Evolutionary conservation across 1,140 invertebrate genomes (phyloP).

Genomic region (Galleria mellonella): DNA sequence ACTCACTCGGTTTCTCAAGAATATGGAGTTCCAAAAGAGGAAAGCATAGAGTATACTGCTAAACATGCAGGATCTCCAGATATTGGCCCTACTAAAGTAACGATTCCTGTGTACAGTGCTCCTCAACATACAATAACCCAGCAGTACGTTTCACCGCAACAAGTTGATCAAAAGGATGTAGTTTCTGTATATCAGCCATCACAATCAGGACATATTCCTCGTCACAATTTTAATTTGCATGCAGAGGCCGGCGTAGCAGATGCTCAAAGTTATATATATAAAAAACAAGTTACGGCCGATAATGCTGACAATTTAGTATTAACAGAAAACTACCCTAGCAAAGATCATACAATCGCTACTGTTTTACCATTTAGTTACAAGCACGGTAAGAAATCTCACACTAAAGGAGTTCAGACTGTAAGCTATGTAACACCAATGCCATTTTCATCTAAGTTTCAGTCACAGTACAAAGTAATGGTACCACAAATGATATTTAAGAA

Average conservation of each 20-base stretch:
- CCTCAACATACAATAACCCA: neutral
- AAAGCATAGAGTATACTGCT: conserved; percentile 13
- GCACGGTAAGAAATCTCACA: conserved; percentile 18
- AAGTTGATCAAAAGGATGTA: conserved; percentile 24
- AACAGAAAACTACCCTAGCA: conserved; percentile 56
- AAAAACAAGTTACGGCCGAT: conserved; percentile 27
- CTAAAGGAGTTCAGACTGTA: conserved; percentile 36
- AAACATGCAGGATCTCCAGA: conserved; percentile 10
- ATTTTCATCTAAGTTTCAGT: conserved; percentile 46
- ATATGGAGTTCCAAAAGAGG: conserved; percentile 14
- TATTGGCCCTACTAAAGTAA: conserved; percentile 7
- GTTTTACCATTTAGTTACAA: conserved; percentile 45
- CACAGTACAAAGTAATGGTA: conserved; percentile 53
- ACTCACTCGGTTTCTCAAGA: conserved; percentile 2
- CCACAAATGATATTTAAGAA: conserved; percentile 47
- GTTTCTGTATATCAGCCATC: conserved; percentile 28
- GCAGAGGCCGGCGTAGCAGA: conserved; percentile 14
- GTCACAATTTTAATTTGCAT: conserved; percentile 26
- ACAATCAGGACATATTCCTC: conserved; percentile 24
- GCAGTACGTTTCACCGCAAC: conserved; percentile 9
- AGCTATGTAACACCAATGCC: conserved; percentile 60
- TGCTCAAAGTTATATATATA: conserved; percentile 35
- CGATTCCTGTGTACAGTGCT: neutral
- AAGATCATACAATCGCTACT: conserved; percentile 60
- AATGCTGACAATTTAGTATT: conserved; percentile 21